Evolutionary conservation across 2,888 invertebrate species (phyloP).

Genomic region (Smittia sp.): DNA sequence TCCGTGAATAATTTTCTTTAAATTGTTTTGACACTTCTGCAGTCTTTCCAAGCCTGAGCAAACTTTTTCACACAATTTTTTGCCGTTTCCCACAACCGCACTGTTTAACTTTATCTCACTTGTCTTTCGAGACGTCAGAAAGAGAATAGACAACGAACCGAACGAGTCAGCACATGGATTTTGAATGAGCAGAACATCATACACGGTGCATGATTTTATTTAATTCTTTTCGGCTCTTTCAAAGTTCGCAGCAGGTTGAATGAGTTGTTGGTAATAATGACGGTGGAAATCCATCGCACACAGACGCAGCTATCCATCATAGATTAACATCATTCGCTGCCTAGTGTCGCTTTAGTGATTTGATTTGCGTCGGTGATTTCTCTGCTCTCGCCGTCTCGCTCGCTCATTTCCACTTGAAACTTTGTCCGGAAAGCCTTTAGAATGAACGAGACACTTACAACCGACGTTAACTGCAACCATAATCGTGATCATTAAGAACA

Average conservation of each 20-base stretch:
- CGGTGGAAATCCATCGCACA: background rate
- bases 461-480: conserved; percentile 4
- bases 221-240: conserved; percentile 30
- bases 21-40: conserved; percentile 34
- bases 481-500: background rate
- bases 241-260: background rate
- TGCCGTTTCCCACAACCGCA: conserved; percentile 5
- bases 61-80: background rate
- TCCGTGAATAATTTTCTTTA: conserved; percentile 20
- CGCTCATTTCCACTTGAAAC: background rate
- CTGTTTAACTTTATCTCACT: background rate
- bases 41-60: background rate
- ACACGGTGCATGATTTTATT: conserved; percentile 39
- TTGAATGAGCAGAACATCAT: conserved; percentile 38
- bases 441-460: background rate
- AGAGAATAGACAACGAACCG: background rate
- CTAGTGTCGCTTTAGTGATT: conserved; percentile 39
- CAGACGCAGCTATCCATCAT: background rate
- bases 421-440: background rate
- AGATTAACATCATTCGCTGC: conserved; percentile 26
- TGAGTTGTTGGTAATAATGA: background rate
- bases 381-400: background rate
- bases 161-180: conserved; percentile 29
- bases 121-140: background rate
- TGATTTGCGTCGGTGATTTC: conserved; percentile 41